Evolutionary conservation across 2,888 invertebrate genomes (phyloP), one percentile per base, ranked within the genome.

Genomic region (Drosophila mimetica): DNA sequence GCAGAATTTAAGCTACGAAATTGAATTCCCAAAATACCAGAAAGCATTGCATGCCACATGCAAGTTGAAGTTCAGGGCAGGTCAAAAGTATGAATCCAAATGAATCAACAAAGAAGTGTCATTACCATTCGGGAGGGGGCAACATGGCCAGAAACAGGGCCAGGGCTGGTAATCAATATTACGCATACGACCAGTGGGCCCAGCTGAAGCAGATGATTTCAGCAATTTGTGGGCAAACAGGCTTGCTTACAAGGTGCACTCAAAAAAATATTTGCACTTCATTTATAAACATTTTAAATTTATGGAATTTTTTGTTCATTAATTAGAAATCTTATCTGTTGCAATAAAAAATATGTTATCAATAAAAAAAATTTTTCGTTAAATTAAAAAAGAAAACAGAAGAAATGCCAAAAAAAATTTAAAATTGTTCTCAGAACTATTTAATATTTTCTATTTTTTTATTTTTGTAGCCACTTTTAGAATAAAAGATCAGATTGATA

Each of bases 141-240:
- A 5, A 46, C 18, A 20, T 53, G 53, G 53, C 14, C 22, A 22
- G 20, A 20, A 22, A 59, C 18, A 28, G 30, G n/a, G 37, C 7
- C 30, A 30, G 7, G n/a, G 18, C 18, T 63, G 16, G 42, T 66
- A 69, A 71, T 77, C 77, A 67, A 76, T 83, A 75, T 58, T 60
- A 63, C 52, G 59, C 60, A 79, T 71, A 79, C 66, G 71, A 67
- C 64, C 48, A 36, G 44, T 22, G 11, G n/a, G 39, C 22, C 16
- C 30, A 11, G 20, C 5, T 30, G 16, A 20, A 36, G n/a, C 48
- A 60, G 28, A 16, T 30, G 34, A 30, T 18, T 16, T 61, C 32
- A 3, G 39, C 60, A 22, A 6, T 39, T 61, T 16, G n/a, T 30
- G 22, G 30, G 13, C 37, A 39, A 46, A 16, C 16, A n/a, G 61